Base-by-base conservation (phyloP, 2,113 vertebrate genomes). In the Rattus rattus region DNA sequence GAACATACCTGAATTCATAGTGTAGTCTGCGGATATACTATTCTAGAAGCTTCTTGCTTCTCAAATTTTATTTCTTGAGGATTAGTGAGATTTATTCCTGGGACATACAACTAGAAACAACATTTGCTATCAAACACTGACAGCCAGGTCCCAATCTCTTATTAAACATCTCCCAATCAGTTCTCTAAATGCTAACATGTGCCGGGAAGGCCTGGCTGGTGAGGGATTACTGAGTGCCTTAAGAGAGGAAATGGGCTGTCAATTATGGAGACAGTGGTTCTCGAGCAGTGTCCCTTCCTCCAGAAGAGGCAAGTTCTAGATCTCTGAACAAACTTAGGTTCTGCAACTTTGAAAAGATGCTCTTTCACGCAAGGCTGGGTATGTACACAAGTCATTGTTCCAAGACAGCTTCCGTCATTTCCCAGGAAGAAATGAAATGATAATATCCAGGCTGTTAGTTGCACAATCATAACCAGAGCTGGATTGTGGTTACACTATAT, bases 1-100 rank as follows among this genome's bases (percentile, higher is more conserved):
- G 80, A 91, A 43, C 19, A 19, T 8, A 7, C 96, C 67, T 89
- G 72, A 93, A 92, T 93, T 86, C n/a, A 73, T 83, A 90, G 26
- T 33, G 39, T 56, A 77, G 33, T 54, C 28, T 56, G 19, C 61
- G 81, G 22, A 91, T 49, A 54, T 14, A 12, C 49, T 73, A 6
- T 33, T 88, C 30, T 47, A 36, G 20, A 70, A 56, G 49, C 65
- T 47, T 26, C 16, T 76, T 59, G 47, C n/a, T 80, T 73, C 87
- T 72, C 49, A 61, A 39, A 54, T 95, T 96, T 76, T 36, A 39
- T 61, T 92, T 76, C 49, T 39, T 94, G 87, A 77, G 16, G 47
- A 28, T 13, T 85, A 88, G 85, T 88, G 54, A 94, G 28, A 88
- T 92, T 88, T 79, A 54, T 52, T 33, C 73, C 39, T 79, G 61